Evolutionary conservation across 2,888 invertebrate species (phyloP).

Genomic region (Alitta virens): DNA sequence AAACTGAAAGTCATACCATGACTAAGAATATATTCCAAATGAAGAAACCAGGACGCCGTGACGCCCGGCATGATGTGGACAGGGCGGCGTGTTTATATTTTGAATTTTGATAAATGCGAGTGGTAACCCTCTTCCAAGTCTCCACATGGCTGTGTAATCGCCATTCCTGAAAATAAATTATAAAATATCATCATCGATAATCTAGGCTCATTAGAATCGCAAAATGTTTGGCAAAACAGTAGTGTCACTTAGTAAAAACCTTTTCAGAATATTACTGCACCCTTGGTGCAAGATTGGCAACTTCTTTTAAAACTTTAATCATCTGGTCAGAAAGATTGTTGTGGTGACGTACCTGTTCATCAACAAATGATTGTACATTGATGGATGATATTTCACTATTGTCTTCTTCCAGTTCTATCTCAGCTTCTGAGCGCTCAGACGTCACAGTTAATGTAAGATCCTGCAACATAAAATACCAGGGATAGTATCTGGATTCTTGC

Average conservation of each 20-base stretch:
- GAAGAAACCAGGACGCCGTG: slow-evolving; percentile 34
- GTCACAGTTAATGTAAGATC: slow-evolving; percentile 37
- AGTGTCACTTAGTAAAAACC: too few species aligned
- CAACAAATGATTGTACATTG: slow-evolving; percentile 36
- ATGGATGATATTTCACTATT: slow-evolving; percentile 34
- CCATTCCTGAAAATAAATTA: slow-evolving; percentile 31
- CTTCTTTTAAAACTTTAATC: too few species aligned
- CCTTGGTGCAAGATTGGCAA: too few species aligned
- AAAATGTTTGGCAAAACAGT: too few species aligned
- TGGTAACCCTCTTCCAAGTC: slow-evolving; percentile 32
- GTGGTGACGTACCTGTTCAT: slow-evolving; percentile 29
- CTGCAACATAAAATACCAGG: too few species aligned
- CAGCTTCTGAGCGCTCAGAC: slow-evolving; percentile 34
- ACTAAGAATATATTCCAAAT: slow-evolving; percentile 37
- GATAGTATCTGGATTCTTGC: too few species aligned
- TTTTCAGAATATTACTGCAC: too few species aligned
- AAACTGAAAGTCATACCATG: slow-evolving; percentile 34
- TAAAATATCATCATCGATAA: too few species aligned
- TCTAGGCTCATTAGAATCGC: too few species aligned
- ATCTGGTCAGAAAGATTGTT: too few species aligned
- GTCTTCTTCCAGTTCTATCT: slow-evolving; percentile 32
- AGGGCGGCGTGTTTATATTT: slow-evolving; percentile 33
- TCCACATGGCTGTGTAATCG: slow-evolving; percentile 37
- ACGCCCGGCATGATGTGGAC: slow-evolving; percentile 33
- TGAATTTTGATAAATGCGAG: slow-evolving; percentile 32